Evolutionary conservation across 2,113 vertebrate species (phyloP).

Genomic region (Sylvia atricapilla): DNA sequence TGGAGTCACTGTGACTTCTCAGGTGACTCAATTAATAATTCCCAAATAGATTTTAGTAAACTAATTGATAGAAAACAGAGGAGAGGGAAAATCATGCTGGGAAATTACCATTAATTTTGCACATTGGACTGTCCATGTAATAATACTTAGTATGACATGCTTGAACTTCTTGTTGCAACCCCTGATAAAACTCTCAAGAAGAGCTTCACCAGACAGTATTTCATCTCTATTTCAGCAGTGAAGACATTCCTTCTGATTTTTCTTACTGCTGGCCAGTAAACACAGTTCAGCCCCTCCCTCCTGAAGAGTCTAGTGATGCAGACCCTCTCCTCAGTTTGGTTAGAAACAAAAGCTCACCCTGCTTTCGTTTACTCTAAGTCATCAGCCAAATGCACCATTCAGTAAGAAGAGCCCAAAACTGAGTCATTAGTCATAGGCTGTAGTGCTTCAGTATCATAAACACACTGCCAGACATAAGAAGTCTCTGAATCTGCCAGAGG

Average conservation of each 20-base stretch:
- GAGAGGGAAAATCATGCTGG: neutral
- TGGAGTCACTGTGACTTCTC: neutral
- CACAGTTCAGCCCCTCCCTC: neutral
- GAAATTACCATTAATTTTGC: neutral
- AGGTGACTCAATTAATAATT: neutral
- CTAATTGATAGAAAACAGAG: neutral
- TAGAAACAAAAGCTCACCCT: neutral
- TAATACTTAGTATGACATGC: neutral
- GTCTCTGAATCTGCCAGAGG: neutral
- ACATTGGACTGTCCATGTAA: neutral
- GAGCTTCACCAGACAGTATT: neutral
- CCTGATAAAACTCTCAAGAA: neutral
- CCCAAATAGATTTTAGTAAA: neutral
- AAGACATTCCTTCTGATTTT: neutral
- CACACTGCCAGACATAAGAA: neutral
- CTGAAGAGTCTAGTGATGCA: neutral
- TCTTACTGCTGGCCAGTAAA: neutral
- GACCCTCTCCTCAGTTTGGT: accelerated
- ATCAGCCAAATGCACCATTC: neutral
- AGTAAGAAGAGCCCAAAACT: neutral
- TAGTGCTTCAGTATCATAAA: neutral
- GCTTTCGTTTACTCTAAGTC: neutral
- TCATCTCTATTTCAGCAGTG: neutral
- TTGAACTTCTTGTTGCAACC: neutral
- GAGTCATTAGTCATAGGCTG: neutral